Conservation (phyloP, 35 echinoderm and acorn worm genomes). For the Holothuria glaberrima region DNA sequence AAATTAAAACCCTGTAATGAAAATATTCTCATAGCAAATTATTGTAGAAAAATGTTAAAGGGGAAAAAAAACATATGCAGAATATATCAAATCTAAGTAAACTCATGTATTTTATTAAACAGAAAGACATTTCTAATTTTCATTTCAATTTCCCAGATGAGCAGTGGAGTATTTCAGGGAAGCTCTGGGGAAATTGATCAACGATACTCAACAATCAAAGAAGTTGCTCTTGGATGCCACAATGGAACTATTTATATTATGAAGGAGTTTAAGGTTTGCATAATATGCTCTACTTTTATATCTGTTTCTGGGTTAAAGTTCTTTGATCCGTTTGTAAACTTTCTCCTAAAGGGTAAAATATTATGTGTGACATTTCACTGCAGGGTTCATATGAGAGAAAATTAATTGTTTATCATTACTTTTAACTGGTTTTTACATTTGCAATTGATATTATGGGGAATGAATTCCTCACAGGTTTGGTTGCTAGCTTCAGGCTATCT, state of each 20-base stretch:
- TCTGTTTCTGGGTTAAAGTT: no score
- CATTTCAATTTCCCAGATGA: slow-evolving; percentile 72
- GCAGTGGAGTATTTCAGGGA: slow-evolving; percentile 80
- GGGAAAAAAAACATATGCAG: not conserved
- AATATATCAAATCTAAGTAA: no score
- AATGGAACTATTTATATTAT: slow-evolving; percentile 97
- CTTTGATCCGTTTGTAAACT: no score
- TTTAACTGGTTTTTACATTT: no score
- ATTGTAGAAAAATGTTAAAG: not conserved
- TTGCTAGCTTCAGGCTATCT: no score
- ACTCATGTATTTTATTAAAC: no score
- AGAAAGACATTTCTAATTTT: not conserved
- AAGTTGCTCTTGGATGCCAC: slow-evolving; percentile 91
- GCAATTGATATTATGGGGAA: no score
- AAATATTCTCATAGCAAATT: not conserved
- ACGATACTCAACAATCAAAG: slow-evolving; percentile 41
- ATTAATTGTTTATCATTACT: no score
- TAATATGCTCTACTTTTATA: not conserved
- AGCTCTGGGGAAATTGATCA: slow-evolving; percentile 70
- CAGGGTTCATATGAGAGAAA: no score
- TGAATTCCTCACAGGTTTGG: no score
- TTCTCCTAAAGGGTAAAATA: not conserved
- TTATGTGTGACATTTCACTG: no score
- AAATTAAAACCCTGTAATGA: not conserved
- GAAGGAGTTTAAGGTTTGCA: slow-evolving; percentile 87